Conservation (phyloP, 1,140 invertebrate genomes). For the Camponotus pennsylvanicus region DNA sequence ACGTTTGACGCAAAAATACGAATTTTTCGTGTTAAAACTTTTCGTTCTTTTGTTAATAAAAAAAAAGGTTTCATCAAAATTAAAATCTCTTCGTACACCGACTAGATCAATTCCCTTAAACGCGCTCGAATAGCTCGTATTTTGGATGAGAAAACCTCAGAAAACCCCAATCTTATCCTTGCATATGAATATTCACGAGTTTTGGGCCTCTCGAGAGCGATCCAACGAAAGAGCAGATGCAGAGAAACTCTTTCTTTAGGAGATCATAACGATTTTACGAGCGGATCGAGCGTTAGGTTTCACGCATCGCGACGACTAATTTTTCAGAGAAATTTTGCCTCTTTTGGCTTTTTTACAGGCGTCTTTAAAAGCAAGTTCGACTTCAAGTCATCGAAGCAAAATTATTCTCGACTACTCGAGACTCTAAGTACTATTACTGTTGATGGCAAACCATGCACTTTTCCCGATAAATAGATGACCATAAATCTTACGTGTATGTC, state of each 20-base stretch:
- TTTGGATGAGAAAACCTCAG: not conserved
- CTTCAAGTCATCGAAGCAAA: not conserved
- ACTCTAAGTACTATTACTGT: not conserved
- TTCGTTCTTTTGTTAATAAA: too few species aligned
- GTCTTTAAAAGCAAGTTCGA: not conserved
- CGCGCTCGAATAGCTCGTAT: not conserved
- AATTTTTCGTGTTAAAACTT: too few species aligned
- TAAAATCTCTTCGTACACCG: too few species aligned
- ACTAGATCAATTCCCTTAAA: not conserved
- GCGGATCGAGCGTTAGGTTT: not conserved
- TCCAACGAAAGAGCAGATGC: not conserved
- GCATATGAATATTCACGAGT: constrained; percentile 4
- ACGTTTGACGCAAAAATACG: too few species aligned
- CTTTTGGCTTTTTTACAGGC: not conserved
- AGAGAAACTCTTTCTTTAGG: not conserved
- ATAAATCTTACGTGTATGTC: not conserved
- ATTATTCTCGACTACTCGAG: not conserved
- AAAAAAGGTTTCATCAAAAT: too few species aligned
- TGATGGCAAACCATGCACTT: not conserved
- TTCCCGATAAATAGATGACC: not conserved
- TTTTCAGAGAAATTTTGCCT: not conserved
- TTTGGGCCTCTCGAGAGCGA: not conserved
- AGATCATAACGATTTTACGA: not conserved
- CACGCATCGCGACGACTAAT: not conserved
- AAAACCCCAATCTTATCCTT: constrained; percentile 9